Base-by-base conservation (phyloP, 2,797 vertebrate species). In the Sciaenops ocellatus region DNA sequence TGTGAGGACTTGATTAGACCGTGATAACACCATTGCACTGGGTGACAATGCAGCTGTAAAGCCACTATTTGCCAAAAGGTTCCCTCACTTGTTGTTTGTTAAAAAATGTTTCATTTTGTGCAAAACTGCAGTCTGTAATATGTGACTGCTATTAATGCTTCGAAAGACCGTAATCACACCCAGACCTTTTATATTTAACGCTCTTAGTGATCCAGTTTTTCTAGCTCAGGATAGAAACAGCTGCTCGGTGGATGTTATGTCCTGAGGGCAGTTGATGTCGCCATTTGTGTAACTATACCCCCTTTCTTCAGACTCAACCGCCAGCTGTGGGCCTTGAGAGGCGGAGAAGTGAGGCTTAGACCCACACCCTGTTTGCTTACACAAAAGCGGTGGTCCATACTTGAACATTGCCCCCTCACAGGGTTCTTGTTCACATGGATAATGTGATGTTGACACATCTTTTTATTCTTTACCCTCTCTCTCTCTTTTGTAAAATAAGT, bases 231-330 rank as follows among this genome's bases (percentile, higher is more conserved):
- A 52, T 65, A 78, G 72, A 78, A 87, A 83, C 90, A 93, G 92
- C 90, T 93, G 92, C 87, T 72, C 16, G 13, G 73, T 91, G 85
- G 56, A 68, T 89, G 83, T 87, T 78, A 41, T 84, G 69, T 87
- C 89, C 82, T 73, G 69, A 70, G 63, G 87, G 85, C 78, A 82
- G 77, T 83, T 81, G 60, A 90, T 84, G 73, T 87, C 38, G 51
- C 52, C 72, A 79, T 64, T 86, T 89, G 78, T 88, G 92, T 91
- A 92, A 93, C 76, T 71, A 8, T 87, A 92, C 86, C 87, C 65
- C 68, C 52, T 73, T 83, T 87, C 84, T 85, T 80, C 55, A 85
- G 73, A 42, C 73, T 66, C 24, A 76, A 28, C 83, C 18, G 61
- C 85, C 88, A 90, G 87, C 90, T 92, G 92, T 83, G 78, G 81